Base-by-base conservation (phyloP, 1,140 invertebrate species). In the Apolygus lucorum region DNA sequence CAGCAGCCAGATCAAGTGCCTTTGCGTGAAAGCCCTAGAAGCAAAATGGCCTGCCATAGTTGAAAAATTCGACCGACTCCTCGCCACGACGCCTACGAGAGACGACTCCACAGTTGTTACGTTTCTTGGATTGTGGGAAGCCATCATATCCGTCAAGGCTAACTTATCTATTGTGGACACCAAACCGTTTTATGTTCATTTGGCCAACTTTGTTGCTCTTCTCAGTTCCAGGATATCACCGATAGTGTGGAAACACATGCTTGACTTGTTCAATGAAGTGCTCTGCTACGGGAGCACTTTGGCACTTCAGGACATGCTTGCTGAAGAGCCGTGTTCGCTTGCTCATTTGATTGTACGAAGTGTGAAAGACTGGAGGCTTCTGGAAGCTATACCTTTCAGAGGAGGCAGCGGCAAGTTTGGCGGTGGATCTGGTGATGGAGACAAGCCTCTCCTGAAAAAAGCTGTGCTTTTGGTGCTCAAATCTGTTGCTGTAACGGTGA, bases 101-200 rank as follows among this genome's bases (percentile, higher is more conserved):
- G 76, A 82, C 68, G 79, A 83, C 72, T 80, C 79, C 2, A 79
- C 81, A 1, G 78, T 92, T 62, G 82, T 93, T 42, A 91, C 90
- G 25, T 93, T 94, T 76, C 82, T 94, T 54, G 86, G 88, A 67
- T 79, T 94, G 11, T 94, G 92, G 91, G 90, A 93, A 76, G 89
- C 90, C 71, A 91, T 92, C n/a, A 93, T 95, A 76, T 93, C 90
- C 59, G 90, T 94, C 0, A 92, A 92, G 79, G 90, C 91, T 14
- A 94, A 93, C 81, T 81, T 95, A 25, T 93, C 90, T 24, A 87
- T 93, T 13, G 88, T 92, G 69, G 91, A 93, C 76, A 93, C 91
- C 1, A 91, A 93, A 76, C 88, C 91, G 2, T 95, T 93, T 77
- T 93, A 93, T 78, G 87, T 89, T 22, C 87, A 93, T 74, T 79